These are phyloP conservation scores for Trichechus manatus DNA, from an alignment of 2,113 vertebrate genomes.

Conservation along the genomic window DNA sequence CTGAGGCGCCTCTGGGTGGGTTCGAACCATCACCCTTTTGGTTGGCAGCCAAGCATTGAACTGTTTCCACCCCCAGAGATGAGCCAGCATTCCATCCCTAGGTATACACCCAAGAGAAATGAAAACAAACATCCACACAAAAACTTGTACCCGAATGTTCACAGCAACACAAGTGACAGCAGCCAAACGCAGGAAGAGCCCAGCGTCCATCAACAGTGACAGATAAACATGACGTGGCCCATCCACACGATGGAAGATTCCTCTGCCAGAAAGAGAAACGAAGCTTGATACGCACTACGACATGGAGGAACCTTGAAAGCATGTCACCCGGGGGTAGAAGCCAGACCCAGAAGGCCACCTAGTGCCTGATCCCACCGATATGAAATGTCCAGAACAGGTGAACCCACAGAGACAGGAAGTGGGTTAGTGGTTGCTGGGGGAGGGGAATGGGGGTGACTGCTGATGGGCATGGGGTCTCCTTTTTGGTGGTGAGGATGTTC, in stretches of 20 bases:
- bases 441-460: too few relatives aligned
- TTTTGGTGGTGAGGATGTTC: not conserved
- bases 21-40: too few relatives aligned
- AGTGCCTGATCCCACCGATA: rapidly evolving
- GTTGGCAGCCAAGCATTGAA: too few relatives aligned
- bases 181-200: too few relatives aligned
- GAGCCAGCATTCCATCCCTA: too few relatives aligned
- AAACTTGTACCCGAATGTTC: rapidly evolving
- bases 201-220: not conserved
- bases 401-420: not conserved
- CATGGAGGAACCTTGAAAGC: not conserved
- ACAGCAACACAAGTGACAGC: rapidly evolving
- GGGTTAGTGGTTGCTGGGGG: not conserved
- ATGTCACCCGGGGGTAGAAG: not conserved
- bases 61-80: too few relatives aligned
- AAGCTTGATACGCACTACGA: rapidly evolving
- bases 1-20: too few relatives aligned
- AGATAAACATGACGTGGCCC: too few relatives aligned
- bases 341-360: not conserved
- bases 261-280: not conserved
- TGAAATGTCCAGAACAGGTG: not conserved
- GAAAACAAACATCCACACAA: too few relatives aligned
- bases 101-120: too few relatives aligned
- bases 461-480: too few relatives aligned
- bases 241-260: rapidly evolving